Evolutionary conservation across 1,140 invertebrate genomes (phyloP).

Genomic region (Harpegnathos saltator): DNA sequence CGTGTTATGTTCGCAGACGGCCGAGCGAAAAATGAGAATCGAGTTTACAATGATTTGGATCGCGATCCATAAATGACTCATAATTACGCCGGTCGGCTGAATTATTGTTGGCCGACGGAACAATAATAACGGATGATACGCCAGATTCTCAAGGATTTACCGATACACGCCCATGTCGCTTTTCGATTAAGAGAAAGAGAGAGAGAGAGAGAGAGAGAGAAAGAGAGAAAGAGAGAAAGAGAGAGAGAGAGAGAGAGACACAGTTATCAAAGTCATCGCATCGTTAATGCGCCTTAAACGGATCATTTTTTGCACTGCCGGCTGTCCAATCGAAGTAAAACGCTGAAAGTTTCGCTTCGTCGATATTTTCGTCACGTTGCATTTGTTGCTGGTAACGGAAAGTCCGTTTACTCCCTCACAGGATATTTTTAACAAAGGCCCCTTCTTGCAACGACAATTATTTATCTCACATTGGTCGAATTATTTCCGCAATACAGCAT

Average conservation of each 20-base stretch:
- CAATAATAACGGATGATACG: slow-evolving; percentile 56
- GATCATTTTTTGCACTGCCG: slow-evolving; percentile 28
- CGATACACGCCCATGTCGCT: slow-evolving; percentile 33
- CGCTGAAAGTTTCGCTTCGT: background rate
- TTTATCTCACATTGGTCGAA: no score
- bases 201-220: background rate
- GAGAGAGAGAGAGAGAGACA: no score
- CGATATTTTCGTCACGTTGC: background rate
- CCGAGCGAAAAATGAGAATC: slow-evolving; percentile 21
- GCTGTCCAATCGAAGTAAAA: background rate
- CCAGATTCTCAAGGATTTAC: slow-evolving; percentile 48
- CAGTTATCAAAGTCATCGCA: slow-evolving; percentile 17
- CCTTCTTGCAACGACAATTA: no score
- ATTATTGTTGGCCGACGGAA: slow-evolving; percentile 28
- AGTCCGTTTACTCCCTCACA: no score
- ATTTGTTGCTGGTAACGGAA: background rate
- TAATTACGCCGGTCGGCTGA: slow-evolving; percentile 14
- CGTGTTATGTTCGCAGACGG: background rate
- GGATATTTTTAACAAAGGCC: no score
- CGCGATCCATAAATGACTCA: background rate
- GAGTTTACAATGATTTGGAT: slow-evolving; percentile 12
- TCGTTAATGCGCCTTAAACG: slow-evolving; percentile 28
- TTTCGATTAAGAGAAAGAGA: slow-evolving; percentile 12
- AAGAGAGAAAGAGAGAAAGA: slow-evolving; percentile 10
- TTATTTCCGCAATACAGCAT: no score